Percentiles rank a stretch among this genome's conserved stretches.
phyloP scores from a whole-genome alignment of 2,888 invertebrate species.

The Drosophila nr. perissopoda region DNA sequence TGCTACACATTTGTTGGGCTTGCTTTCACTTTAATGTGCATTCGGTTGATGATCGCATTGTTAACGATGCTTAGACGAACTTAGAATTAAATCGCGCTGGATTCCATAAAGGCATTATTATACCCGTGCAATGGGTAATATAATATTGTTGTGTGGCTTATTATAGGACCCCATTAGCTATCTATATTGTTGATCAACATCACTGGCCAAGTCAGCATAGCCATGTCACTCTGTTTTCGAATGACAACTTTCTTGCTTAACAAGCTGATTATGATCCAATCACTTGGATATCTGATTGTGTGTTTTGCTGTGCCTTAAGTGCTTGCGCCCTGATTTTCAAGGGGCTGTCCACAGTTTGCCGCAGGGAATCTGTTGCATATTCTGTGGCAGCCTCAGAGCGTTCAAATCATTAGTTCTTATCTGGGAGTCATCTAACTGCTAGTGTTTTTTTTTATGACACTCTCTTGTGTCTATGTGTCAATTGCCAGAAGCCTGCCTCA shows the following conservation, averaged over 20 bases:
- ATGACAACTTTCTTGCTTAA: too few relatives aligned
- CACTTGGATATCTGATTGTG: neutral
- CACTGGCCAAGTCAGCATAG: neutral
- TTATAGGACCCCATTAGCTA: neutral
- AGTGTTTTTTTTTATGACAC: neutral
- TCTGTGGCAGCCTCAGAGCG: neutral
- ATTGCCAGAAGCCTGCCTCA: neutral
- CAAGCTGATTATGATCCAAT: neutral
- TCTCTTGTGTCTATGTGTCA: neutral
- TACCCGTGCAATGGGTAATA: too few relatives aligned
- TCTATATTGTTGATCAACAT: neutral
- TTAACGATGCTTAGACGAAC: neutral
- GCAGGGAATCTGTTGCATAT: neutral
- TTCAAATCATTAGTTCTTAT: neutral
- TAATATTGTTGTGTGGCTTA: neutral
- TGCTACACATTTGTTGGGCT: slow-evolving; percentile 16
- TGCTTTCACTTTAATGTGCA: neutral
- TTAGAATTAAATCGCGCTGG: neutral
- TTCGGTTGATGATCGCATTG: slow-evolving; percentile 6
- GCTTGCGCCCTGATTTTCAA: neutral
- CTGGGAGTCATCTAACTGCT: neutral
- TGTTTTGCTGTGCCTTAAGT: neutral
- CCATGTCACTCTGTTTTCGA: neutral
- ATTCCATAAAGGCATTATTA: neutral
- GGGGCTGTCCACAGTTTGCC: neutral